phyloP scores from a whole-genome alignment of 2,888 invertebrate genomes.

The Dasysyrphus tricinctus region DNA sequence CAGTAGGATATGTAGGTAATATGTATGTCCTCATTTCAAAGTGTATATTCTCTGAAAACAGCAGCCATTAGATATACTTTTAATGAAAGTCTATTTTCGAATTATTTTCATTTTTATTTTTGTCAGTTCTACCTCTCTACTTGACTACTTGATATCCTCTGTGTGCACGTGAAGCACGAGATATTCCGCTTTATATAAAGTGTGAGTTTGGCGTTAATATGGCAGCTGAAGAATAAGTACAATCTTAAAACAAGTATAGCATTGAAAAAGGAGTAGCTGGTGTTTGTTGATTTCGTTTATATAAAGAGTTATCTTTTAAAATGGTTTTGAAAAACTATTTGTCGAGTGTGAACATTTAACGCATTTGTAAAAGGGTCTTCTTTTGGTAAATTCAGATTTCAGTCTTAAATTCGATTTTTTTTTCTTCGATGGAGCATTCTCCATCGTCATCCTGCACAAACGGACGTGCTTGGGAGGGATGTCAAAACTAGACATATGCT shows the following conservation, averaged over 20 bases:
- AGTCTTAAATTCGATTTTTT: too few relatives aligned
- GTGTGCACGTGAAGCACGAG: not conserved
- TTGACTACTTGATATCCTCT: slow-evolving; percentile 28
- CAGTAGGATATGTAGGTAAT: not conserved
- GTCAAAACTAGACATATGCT: too few relatives aligned
- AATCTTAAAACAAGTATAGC: not conserved
- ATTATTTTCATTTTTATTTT: slow-evolving; percentile 21
- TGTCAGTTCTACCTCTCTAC: not conserved
- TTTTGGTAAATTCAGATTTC: too few relatives aligned
- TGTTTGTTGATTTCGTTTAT: not conserved
- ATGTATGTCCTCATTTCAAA: not conserved
- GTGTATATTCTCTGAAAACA: slow-evolving; percentile 1
- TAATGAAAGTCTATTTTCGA: slow-evolving; percentile 29
- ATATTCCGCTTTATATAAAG: slow-evolving; percentile 21
- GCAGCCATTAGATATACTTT: slow-evolving; percentile 33
- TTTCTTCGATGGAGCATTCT: too few relatives aligned
- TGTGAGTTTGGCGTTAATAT: slow-evolving; percentile 7
- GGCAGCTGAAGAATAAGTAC: not conserved
- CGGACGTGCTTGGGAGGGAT: too few relatives aligned
- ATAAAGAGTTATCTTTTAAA: not conserved
- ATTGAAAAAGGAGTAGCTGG: not conserved
- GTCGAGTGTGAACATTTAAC: too few relatives aligned
- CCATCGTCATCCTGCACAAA: too few relatives aligned
- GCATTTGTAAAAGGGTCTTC: too few relatives aligned
- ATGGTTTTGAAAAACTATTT: too few relatives aligned